A percentile compares a stretch with the other conserved stretches of the same genome.
Evolutionary conservation across 1,140 invertebrate species (phyloP).

Genomic region (Bactericera cockerelli): DNA sequence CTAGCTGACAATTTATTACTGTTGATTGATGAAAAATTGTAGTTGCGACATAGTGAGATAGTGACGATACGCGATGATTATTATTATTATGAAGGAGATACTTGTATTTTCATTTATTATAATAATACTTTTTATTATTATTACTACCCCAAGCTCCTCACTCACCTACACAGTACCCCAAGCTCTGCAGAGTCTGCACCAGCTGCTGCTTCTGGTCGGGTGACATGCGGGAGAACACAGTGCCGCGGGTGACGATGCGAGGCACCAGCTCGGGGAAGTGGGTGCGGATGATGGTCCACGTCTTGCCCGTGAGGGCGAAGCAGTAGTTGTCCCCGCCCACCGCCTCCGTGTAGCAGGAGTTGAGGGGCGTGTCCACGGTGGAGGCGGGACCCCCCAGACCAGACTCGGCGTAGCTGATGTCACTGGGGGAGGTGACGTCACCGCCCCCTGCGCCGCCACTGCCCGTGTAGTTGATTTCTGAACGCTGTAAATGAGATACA

Average conservation of each 20-base stretch:
- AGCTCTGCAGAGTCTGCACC: constrained; percentile 62
- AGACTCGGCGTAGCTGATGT: background rate
- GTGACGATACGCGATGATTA: no score
- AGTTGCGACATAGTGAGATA: no score
- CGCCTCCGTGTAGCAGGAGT: background rate
- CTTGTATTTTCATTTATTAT: no score
- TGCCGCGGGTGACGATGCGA: constrained; percentile 50
- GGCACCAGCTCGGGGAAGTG: constrained; percentile 53
- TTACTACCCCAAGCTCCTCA: no score
- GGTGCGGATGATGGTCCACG: constrained; percentile 47
- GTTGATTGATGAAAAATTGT: no score
- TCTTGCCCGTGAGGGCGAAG: constrained; percentile 50
- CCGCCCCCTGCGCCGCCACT: background rate
- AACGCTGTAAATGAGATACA: no score
- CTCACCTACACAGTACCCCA: constrained; percentile 62
- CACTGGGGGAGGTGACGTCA: background rate
- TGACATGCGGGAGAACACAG: constrained; percentile 86
- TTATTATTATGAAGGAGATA: no score
- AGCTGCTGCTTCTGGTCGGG: constrained; percentile 92
- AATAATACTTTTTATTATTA: no score
- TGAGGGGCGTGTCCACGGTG: background rate
- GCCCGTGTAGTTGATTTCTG: no score
- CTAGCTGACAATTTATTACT: no score
- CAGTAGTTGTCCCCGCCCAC: constrained; percentile 18
- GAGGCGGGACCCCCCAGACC: background rate